Evolutionary conservation across 23 tunicate genomes (phyloP), one percentile per base, ranked within the genome.

Genomic region (Phallusia fumigata): DNA sequence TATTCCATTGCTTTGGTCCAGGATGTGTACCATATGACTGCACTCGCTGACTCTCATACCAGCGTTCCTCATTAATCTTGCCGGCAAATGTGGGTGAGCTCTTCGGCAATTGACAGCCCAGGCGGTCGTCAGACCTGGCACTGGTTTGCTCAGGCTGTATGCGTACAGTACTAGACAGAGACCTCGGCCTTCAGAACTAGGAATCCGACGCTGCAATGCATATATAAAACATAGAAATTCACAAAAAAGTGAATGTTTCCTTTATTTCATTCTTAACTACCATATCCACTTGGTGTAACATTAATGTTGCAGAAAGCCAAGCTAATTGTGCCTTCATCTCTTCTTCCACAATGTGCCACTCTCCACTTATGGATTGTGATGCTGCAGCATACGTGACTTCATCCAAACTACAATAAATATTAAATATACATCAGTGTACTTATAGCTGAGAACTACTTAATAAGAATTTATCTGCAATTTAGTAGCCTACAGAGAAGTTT

Each of bases 301-400:
- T 65, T 10, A 84, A 74, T 26, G 85, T 85, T 15, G 84, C 90
- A 47, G 84, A 81, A 30, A 79, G 75, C 91, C 90, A 94, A 32
- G 64, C 64, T 3, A 89, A 36, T 64, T 89, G 94, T 24, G 90
- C 98, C 52, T 79, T 82, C 49, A 88, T 75, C 53, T 94, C 98
- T 24, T 86, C 83, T 12, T 77, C 69, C 18, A 89, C 76, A 1
- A 77, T 52, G 26, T 82, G 40, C 98, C 98, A 94, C 0, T 88
- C 90, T 75, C 80, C 73, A 28, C 19, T 28, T 0, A 65, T 26
- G 49, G 78, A 36, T 12, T 64, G 53, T 30, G 52, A 45, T 3
- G 44, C 53, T 15, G 79, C 76, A 13, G 64, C 73, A 18, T n/a
- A 64, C 33, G 82, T 35, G 40, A 36, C 72, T 74, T 83, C 51